phyloP scores from a whole-genome alignment of 2,888 invertebrate genomes.

The Leucophenga montana region DNA sequence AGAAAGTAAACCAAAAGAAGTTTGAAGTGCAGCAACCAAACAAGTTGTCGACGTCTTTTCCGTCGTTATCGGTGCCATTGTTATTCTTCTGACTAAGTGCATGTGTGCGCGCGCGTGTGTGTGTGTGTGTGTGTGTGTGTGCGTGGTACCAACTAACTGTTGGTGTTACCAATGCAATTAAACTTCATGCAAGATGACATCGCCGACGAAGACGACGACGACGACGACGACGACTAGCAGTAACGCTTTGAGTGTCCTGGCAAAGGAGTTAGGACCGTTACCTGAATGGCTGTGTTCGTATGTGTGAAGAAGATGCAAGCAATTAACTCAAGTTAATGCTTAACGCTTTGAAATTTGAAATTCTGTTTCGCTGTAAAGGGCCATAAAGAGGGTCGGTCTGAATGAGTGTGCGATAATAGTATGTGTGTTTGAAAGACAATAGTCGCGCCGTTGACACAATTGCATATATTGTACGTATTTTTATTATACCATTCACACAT shows the following conservation, averaged over 20 bases:
- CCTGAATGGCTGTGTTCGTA: too few species aligned
- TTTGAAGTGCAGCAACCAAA: background rate
- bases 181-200: conserved; percentile 50
- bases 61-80: background rate
- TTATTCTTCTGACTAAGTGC: background rate
- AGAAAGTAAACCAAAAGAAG: background rate
- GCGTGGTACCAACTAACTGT: background rate
- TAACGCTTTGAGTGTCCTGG: background rate
- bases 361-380: conserved; percentile 3
- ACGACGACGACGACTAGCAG: background rate
- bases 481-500: too few species aligned
- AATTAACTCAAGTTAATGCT: conserved; percentile 21
- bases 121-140: conserved; percentile 12
- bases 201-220: conserved; percentile 21
- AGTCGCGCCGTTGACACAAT: background rate
- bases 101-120: background rate
- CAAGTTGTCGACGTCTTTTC: conserved; percentile 1
- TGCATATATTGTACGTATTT: background rate
- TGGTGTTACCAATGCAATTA: conserved; percentile 15
- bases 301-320: conserved; percentile 2
- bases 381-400: background rate
- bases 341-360: conserved; percentile 16
- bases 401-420: background rate
- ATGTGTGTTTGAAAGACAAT: background rate
- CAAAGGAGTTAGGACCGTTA: too few species aligned